phyloP scores from a whole-genome alignment of 2,888 invertebrate species.

The Troides oblongomaculatus region DNA sequence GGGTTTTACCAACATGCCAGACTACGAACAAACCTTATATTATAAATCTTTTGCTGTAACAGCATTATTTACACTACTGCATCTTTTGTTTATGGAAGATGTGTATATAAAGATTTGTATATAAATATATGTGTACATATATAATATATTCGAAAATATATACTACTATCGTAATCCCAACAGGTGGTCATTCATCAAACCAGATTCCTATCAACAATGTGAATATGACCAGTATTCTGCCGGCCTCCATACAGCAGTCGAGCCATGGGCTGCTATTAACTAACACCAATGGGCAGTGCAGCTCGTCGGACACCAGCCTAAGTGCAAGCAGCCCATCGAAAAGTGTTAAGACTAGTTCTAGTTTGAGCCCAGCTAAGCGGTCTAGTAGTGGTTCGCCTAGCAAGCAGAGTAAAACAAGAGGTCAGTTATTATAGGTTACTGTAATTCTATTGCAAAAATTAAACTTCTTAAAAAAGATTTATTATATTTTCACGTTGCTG shows the following conservation, averaged over 20 bases:
- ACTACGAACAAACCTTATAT: too few relatives aligned
- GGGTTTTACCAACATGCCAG: too few relatives aligned
- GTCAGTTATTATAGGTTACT: constrained; percentile 65
- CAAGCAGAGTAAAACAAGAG: constrained; percentile 88
- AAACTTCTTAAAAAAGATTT: too few relatives aligned
- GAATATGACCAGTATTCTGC: constrained; percentile 58
- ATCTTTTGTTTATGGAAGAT: too few relatives aligned
- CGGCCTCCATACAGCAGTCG: constrained; percentile 62
- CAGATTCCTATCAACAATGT: constrained; percentile 67
- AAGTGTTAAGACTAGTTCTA: constrained; percentile 91
- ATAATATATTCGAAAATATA: too few relatives aligned
- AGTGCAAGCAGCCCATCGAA: constrained; percentile 91
- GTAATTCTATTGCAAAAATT: background rate
- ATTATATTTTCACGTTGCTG: too few relatives aligned
- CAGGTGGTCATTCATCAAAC: constrained; percentile 51
- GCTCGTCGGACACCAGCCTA: constrained; percentile 77
- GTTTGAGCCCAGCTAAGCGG: constrained; percentile 90
- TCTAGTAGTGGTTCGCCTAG: constrained; percentile 91
- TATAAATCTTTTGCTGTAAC: too few relatives aligned
- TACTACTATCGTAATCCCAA: background rate
- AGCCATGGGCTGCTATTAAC: constrained; percentile 57
- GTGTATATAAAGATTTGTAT: too few relatives aligned
- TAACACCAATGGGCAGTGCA: constrained; percentile 70
- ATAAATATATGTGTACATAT: too few relatives aligned
- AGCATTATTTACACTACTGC: too few relatives aligned